A percentile compares a stretch with the other conserved stretches of the same genome.
Conservation (phyloP, 1,140 invertebrate genomes). For the Bicyclus anynana region DNA sequence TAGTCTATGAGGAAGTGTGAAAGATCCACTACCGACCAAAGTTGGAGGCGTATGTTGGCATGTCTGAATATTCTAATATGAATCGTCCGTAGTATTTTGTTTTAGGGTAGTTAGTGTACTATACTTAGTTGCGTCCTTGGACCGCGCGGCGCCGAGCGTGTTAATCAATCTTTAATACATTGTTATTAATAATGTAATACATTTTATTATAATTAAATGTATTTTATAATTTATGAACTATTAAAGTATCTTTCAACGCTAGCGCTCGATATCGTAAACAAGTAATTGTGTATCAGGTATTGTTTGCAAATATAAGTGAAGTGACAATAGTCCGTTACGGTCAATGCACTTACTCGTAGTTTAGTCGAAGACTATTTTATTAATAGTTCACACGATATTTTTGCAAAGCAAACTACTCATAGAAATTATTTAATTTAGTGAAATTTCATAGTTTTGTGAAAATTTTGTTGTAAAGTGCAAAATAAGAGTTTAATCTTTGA, state of each 20-base stretch:
- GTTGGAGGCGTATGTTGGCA: neutral
- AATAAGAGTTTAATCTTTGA: too few relatives aligned
- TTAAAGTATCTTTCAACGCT: neutral
- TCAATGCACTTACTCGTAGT: neutral
- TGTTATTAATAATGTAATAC: neutral
- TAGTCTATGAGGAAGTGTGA: neutral
- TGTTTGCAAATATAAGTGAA: neutral
- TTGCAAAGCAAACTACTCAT: neutral
- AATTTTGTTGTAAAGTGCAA: too few relatives aligned
- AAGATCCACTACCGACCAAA: neutral
- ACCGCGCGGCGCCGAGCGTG: conserved; percentile 14
- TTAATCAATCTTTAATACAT: neutral
- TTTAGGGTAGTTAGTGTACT: conserved; percentile 11
- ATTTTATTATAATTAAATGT: too few relatives aligned
- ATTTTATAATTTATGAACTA: neutral
- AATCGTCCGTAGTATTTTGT: conserved; percentile 14
- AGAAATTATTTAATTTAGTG: neutral
- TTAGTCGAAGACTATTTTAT: neutral
- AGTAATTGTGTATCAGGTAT: neutral
- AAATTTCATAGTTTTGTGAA: too few relatives aligned
- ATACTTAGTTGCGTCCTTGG: conserved; percentile 16
- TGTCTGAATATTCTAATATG: neutral
- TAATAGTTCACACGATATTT: too few relatives aligned
- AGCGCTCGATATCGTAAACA: neutral
- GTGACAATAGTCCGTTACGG: neutral